Evolutionary conservation across 2,797 vertebrate species (phyloP), one percentile per base, ranked within the genome.

Genomic region (Sebastes matsubarae): DNA sequence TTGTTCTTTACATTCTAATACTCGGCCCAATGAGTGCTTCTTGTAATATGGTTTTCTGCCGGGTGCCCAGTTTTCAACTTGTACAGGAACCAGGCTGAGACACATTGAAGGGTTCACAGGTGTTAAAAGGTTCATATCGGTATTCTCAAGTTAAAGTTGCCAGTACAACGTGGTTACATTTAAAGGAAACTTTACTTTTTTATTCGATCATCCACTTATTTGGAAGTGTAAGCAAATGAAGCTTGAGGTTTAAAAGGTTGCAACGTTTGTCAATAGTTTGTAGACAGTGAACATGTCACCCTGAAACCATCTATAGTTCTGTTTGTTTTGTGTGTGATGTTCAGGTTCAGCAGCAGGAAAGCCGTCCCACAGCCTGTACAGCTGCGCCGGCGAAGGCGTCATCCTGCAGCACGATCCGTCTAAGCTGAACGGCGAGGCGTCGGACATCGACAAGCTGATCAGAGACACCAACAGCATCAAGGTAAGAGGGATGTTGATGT

Each of bases 381-480:
- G 98, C 92, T 99, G 98, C 72, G 97, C 96, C 6, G 99, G 99
- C 2, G 99, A 99, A 84, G 99, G 99, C 4, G 25, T 96, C 75
- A 95, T 99, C 90, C 95, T 97, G 71, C 98, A 99, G 50, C 99
- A 99, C 67, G 97, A 98, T 63, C 97, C 97, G 18, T 94, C 96
- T 85, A 97, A 96, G 52, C 96, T 99, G 71, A 94, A 85, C 3
- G 95, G 91, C 12, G 98, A 99, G 59, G 98, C 98, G 60, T 91
- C 87, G 8, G 96, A 99, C 91, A 96, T 99, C 76, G 97, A 99
- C 93, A 96, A 92, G 87, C 93, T 99, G 70, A 98, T 99, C 93
- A 92, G 90, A 81, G 97, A 97, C 81, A 97, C 97, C 46, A 99
- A 99, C 87, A 88, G 94, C 86, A 96, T 99, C 91, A 97, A 96